Evolutionary conservation across 2,888 invertebrate species (phyloP).

Genomic region (Amorpha juglandis): DNA sequence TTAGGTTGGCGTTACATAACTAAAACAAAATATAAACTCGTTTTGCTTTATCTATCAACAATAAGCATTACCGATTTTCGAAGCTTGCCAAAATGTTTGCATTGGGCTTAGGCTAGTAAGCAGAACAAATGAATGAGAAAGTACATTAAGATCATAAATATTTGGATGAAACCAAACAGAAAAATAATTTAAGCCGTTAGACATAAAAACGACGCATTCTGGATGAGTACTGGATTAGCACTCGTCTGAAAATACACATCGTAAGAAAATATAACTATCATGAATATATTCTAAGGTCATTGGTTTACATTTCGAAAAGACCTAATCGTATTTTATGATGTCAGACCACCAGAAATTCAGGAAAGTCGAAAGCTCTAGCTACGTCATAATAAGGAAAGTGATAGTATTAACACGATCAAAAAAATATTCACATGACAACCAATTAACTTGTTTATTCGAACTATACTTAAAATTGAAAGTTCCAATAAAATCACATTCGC

Average conservation of each 20-base stretch:
- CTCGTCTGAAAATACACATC: conserved; percentile 9
- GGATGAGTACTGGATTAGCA: conserved; percentile 5
- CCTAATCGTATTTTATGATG: too few species aligned
- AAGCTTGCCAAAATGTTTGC: not conserved
- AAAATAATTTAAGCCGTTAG: conserved; percentile 1
- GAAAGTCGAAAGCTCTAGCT: not conserved
- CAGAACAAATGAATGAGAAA: not conserved
- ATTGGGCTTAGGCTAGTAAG: not conserved
- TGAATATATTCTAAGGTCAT: conserved; percentile 2
- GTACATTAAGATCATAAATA: not conserved
- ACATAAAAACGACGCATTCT: not conserved
- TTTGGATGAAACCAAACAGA: not conserved
- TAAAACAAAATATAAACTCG: not conserved
- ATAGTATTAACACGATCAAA: not conserved
- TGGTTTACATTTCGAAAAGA: not conserved
- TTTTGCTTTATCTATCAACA: not conserved
- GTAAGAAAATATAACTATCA: conserved; percentile 7
- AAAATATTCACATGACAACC: not conserved
- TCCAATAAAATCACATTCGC: conserved; percentile 13
- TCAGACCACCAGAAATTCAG: too few species aligned
- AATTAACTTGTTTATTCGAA: not conserved
- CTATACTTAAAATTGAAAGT: conserved; percentile 9
- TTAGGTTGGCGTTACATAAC: too few species aligned
- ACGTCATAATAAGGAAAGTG: not conserved
- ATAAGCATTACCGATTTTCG: not conserved